Evolutionary conservation across 2,113 vertebrate species (phyloP).

Genomic region (Catharus minimus): DNA sequence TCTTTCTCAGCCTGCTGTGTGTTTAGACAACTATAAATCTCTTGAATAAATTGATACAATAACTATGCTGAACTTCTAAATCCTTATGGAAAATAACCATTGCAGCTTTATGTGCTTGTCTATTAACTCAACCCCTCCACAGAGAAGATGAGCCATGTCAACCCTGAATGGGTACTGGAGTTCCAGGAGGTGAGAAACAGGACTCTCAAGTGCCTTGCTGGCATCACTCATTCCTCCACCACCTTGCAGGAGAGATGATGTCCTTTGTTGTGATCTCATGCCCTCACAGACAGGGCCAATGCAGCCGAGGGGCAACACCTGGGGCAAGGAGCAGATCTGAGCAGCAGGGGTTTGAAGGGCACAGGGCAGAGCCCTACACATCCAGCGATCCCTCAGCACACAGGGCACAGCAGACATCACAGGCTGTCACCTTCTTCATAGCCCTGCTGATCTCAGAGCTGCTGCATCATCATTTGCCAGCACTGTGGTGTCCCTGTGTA

Average conservation of each 20-base stretch:
- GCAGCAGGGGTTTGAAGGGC: not conserved
- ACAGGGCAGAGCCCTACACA: too few relatives aligned
- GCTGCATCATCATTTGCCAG: not conserved
- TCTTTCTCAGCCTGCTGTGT: not conserved
- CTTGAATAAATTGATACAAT: not conserved
- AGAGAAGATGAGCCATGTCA: not conserved
- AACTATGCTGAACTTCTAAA: not conserved
- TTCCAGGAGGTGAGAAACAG: not conserved
- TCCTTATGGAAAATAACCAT: not conserved
- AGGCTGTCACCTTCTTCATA: accelerated
- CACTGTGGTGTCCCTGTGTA: too few relatives aligned
- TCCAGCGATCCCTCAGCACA: too few relatives aligned
- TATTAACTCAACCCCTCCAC: not conserved
- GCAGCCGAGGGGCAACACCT: not conserved
- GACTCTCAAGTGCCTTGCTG: not conserved
- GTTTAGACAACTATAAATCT: not conserved
- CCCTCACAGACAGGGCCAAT: too few relatives aligned
- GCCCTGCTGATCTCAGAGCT: not conserved
- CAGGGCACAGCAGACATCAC: not conserved
- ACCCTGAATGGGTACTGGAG: not conserved
- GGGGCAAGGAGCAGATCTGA: not conserved
- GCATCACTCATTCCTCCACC: not conserved
- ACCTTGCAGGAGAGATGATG: too few relatives aligned
- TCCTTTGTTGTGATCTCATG: not conserved
- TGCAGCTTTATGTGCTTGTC: not conserved